A percentile compares a stretch with the other conserved stretches of the same genome.
phyloP scores from a whole-genome alignment of 2,797 vertebrate genomes.

The Chelidonichthys spinosus region DNA sequence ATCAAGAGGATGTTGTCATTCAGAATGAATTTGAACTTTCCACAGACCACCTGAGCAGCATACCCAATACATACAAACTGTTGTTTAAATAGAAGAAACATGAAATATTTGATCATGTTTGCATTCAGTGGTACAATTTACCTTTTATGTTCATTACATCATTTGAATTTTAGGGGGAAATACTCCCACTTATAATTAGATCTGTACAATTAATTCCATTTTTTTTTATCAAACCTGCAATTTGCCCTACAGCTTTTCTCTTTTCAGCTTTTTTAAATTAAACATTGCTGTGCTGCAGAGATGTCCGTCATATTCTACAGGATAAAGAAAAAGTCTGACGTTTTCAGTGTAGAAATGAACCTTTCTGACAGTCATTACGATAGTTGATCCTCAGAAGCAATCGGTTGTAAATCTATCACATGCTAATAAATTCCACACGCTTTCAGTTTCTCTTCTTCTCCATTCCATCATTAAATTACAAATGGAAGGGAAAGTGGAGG shows the following conservation, averaged over 20 bases:
- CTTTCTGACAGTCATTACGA: neutral
- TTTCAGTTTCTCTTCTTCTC: slow-evolving; percentile 17
- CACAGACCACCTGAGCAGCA: slow-evolving; percentile 7
- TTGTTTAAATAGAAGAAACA: slow-evolving; percentile 22
- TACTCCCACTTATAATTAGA: neutral
- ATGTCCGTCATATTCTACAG: neutral
- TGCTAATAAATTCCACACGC: neutral
- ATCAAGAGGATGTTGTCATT: slow-evolving; percentile 21
- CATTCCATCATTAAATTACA: slow-evolving; percentile 5
- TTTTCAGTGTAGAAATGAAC: neutral
- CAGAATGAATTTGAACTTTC: slow-evolving; percentile 43
- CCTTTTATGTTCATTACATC: slow-evolving; percentile 25
- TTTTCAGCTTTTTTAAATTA: neutral
- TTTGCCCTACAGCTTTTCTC: too few species aligned
- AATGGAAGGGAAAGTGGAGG: too few species aligned
- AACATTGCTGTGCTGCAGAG: neutral
- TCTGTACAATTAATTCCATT: neutral
- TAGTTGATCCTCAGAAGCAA: neutral
- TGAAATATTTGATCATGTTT: slow-evolving; percentile 10
- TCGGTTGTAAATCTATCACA: neutral
- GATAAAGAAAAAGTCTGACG: too few species aligned
- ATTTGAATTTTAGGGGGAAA: slow-evolving; percentile 25
- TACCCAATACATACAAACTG: slow-evolving; percentile 6
- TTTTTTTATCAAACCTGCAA: neutral
- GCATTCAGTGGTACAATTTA: slow-evolving; percentile 37